Percentiles rank a stretch among this genome's conserved stretches.
These are phyloP conservation scores for Brachirus orientalis DNA, from an alignment of 2,113 vertebrate species.

Conservation along the genomic window DNA sequence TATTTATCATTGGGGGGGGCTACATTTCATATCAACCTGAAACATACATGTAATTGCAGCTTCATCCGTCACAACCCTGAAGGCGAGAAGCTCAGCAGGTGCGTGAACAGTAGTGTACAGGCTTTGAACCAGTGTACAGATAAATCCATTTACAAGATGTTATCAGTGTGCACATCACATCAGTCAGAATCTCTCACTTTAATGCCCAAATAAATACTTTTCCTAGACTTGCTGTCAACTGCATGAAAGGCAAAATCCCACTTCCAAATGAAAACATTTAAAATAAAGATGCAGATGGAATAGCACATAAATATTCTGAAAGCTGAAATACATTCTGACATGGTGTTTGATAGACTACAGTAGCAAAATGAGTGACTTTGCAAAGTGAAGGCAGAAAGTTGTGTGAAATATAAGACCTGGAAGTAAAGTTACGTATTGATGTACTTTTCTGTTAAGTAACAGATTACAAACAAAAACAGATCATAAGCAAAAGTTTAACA, in stretches of 20 bases:
- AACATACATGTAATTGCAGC: not conserved
- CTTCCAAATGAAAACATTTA: not conserved
- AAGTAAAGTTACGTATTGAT: too few relatives aligned
- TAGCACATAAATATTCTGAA: constrained; percentile 38
- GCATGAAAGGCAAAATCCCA: constrained; percentile 25
- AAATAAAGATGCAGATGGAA: not conserved
- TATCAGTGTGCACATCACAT: too few relatives aligned
- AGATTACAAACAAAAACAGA: constrained; percentile 21
- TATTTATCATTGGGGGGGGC: constrained; percentile 9
- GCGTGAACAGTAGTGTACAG: constrained; percentile 32
- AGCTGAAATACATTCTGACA: constrained; percentile 61
- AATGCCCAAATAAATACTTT: constrained; percentile 40
- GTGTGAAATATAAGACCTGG: too few relatives aligned
- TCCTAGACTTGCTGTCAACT: not conserved
- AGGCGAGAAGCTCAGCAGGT: too few relatives aligned
- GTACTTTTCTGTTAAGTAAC: not conserved
- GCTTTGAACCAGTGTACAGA: constrained; percentile 5
- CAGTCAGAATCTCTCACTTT: constrained; percentile 13
- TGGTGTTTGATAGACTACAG: constrained; percentile 20
- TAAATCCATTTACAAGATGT: constrained; percentile 6
- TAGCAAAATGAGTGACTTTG: not conserved
- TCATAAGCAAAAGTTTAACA: constrained; percentile 4
- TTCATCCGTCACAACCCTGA: too few relatives aligned
- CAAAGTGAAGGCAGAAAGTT: constrained; percentile 41
- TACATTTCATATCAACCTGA: too few relatives aligned